These are phyloP conservation scores for Notoglanidium macrostoma DNA, from an alignment of 2,797 vertebrate genomes.

Conservation along the genomic window DNA sequence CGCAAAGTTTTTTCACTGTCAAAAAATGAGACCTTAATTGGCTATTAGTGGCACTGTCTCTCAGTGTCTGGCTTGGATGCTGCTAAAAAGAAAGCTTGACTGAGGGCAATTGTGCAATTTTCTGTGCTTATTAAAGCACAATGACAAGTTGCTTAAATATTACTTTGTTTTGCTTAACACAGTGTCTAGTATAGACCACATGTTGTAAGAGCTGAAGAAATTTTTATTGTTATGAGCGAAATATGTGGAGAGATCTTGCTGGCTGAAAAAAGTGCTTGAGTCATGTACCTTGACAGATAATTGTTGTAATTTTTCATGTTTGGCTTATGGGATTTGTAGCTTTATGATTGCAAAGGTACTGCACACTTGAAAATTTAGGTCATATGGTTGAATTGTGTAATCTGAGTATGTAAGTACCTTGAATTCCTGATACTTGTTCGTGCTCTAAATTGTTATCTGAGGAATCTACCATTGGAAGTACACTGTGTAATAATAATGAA, in stretches of 20 bases:
- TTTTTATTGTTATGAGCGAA: constrained; percentile 9
- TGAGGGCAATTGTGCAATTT: constrained; percentile 14
- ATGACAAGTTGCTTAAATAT: constrained; percentile 4
- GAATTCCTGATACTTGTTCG: neutral
- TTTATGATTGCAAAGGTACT: neutral
- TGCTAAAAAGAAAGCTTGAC: constrained; percentile 29
- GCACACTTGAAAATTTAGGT: neutral
- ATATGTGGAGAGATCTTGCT: neutral
- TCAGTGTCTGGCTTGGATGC: constrained; percentile 19
- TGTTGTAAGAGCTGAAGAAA: constrained; percentile 1
- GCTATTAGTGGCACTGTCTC: constrained; percentile 34
- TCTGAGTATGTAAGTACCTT: neutral
- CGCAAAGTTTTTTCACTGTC: constrained; percentile 14
- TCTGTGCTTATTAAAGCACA: constrained; percentile 12
- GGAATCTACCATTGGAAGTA: neutral
- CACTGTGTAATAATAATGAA: neutral
- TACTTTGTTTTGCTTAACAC: constrained; percentile 15
- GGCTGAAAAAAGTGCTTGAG: neutral
- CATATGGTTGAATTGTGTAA: neutral
- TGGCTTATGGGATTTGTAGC: neutral
- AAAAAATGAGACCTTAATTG: constrained; percentile 41
- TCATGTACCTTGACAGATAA: neutral
- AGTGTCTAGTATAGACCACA: neutral
- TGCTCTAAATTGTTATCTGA: neutral
- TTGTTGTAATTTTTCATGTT: neutral